Percentiles rank a stretch among this genome's conserved stretches.
These are phyloP conservation scores for Amiota minor DNA, from an alignment of 2,888 invertebrate species.

Conservation along the genomic window DNA sequence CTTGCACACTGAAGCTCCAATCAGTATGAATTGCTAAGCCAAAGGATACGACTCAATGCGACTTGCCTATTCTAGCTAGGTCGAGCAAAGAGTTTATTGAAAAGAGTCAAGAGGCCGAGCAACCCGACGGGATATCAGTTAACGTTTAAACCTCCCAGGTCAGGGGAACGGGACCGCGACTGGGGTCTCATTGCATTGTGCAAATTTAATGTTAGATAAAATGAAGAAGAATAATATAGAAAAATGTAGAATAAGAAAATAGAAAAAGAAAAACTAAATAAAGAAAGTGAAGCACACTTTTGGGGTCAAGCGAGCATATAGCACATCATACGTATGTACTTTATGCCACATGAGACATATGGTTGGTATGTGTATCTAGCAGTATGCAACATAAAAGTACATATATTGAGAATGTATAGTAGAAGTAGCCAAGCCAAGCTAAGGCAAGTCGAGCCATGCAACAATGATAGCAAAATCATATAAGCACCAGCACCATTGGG, in stretches of 20 bases:
- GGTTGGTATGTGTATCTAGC: no score
- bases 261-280: neutral
- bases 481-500: slow-evolving; percentile 10
- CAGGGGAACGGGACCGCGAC: no score
- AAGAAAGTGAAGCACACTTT: slow-evolving; percentile 24
- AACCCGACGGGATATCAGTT: no score
- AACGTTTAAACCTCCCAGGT: no score
- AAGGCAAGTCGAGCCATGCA: neutral
- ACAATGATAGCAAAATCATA: slow-evolving; percentile 10
- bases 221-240: neutral
- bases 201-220: neutral
- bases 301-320: slow-evolving; percentile 26
- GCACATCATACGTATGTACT: no score
- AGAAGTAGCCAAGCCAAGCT: neutral
- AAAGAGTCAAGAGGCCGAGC: neutral
- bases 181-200: neutral
- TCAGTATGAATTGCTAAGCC: slow-evolving; percentile 20
- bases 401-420: no score
- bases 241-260: slow-evolving; percentile 2
- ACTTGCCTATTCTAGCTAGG: neutral
- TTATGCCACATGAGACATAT: no score
- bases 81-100: neutral
- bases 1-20: slow-evolving; percentile 12
- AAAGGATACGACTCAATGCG: neutral
- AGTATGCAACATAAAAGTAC: no score